Evolutionary conservation across 37 sponge, comb jelly and placozoan species (phyloP), one percentile per base, ranked within the genome.

Genomic region (Bolinopsis microptera): DNA sequence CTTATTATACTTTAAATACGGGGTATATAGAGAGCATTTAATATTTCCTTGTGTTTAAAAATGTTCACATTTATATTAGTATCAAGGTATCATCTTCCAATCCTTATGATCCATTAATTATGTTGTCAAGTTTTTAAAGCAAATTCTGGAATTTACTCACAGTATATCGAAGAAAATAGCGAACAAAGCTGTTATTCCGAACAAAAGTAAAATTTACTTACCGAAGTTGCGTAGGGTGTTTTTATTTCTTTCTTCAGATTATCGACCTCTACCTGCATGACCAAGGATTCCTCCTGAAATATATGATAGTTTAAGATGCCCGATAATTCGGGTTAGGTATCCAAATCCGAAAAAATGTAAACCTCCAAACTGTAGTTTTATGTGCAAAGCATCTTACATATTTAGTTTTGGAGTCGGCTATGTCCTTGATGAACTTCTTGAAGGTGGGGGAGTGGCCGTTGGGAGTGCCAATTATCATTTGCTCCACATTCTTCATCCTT

Each of bases 381-480:
- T n/a, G n/a, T n/a, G n/a, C n/a, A n/a, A n/a, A n/a, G n/a, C n/a
- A 24, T 39, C 90, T 86, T 40, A 86, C 90, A 86, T 86, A 86
- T 86, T 86, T 86, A 9, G 90, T 86, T 34, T 86, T 86, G 0
- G 90, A 86, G 35, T 86, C 90, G 9, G 90, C 90, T 34, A 86
- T 86, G 61, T 86, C 90, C 61, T 86, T 86, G 61, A 86, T 41
- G 61, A 86, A 86, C 30, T 86, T 86, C 61, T 86, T 86, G 90
- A 86, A 86, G 2, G 90, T 28, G 1, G 61, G 25, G 25, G 90
- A 86, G 24, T 41, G 90, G 5, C 90, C 90, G 61, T 22, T 40
- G 61, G 41, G 28, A 26, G 36, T 39, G 30, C 90, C 90, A 40
- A 86, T 86, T 22, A 86, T 38, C 90, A 86, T 86, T 26, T 86